These are phyloP conservation scores for Scarus forsteni DNA, from an alignment of 2,797 vertebrate species.

Conservation along the genomic window DNA sequence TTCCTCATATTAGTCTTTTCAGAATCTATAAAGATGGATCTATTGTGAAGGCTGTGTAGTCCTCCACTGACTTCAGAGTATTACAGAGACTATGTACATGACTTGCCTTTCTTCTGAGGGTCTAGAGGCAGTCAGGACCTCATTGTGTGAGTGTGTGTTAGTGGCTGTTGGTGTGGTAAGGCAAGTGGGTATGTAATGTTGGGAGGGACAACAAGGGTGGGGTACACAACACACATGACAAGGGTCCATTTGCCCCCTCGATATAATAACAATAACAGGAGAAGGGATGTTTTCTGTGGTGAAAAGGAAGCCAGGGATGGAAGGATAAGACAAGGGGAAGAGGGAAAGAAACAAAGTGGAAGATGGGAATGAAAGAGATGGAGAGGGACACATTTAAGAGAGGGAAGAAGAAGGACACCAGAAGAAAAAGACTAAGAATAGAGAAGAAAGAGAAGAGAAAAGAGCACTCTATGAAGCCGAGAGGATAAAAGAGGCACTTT, in stretches of 20 bases:
- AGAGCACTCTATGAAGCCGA: constrained; percentile 31
- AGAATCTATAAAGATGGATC: too few species aligned
- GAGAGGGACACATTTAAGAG: too few species aligned
- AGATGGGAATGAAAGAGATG: too few species aligned
- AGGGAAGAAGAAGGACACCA: not conserved
- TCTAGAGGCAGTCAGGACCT: too few species aligned
- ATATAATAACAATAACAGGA: constrained; percentile 73
- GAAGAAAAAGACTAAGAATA: not conserved
- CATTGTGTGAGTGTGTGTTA: constrained; percentile 30
- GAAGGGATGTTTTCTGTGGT: constrained; percentile 71
- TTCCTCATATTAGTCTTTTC: too few species aligned
- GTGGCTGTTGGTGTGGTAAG: constrained; percentile 56
- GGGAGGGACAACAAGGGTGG: constrained; percentile 62
- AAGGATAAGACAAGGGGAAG: constrained; percentile 58
- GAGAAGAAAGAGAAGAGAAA: constrained; percentile 33
- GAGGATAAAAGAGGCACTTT: constrained; percentile 17
- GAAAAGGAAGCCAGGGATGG: constrained; percentile 60
- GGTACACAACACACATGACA: constrained; percentile 40
- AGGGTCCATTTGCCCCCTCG: constrained; percentile 46
- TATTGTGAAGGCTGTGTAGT: too few species aligned
- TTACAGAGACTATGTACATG: too few species aligned
- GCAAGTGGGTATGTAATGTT: constrained; percentile 61
- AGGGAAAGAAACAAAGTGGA: constrained; percentile 16
- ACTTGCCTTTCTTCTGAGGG: too few species aligned
- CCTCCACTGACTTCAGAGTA: too few species aligned